A percentile compares a stretch with the other conserved stretches of the same genome.
phyloP scores from a whole-genome alignment of 1,140 invertebrate species.

The Cheumatopsyche charites region DNA sequence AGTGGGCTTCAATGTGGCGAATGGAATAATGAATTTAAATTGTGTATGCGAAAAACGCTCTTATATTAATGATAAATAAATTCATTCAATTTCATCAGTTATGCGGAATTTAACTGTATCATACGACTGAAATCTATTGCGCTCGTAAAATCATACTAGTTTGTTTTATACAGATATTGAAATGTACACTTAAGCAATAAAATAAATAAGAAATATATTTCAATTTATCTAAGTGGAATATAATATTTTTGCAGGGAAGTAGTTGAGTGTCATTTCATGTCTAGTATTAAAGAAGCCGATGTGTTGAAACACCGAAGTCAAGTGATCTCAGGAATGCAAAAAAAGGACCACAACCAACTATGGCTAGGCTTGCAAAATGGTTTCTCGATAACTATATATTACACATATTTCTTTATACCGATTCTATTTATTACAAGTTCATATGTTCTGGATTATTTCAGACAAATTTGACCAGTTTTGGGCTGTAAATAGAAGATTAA shows the following conservation, averaged over 20 bases:
- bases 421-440: background rate
- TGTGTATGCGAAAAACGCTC: too few relatives aligned
- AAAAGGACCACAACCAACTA: constrained; percentile 96
- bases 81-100: too few relatives aligned
- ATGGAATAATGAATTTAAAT: too few relatives aligned
- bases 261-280: constrained; percentile 93
- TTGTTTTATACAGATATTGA: too few relatives aligned
- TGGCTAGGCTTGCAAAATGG: constrained; percentile 94
- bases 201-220: background rate
- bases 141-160: too few relatives aligned
- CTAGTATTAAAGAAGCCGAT: constrained; percentile 97
- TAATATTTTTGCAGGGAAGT: constrained; percentile 70
- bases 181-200: too few relatives aligned
- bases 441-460: constrained; percentile 51
- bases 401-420: background rate
- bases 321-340: constrained; percentile 94
- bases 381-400: constrained; percentile 51
- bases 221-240: background rate
- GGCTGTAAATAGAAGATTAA: constrained; percentile 93
- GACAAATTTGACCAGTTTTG: constrained; percentile 99
- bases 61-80: too few relatives aligned
- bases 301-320: constrained; percentile 92
- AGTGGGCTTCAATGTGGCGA: too few relatives aligned
- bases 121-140: too few relatives aligned
- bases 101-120: too few relatives aligned